Percentiles rank a stretch among this genome's conserved stretches.
These are phyloP conservation scores for Bradypus variegatus DNA, from an alignment of 2,797 vertebrate species.

Conservation along the genomic window DNA sequence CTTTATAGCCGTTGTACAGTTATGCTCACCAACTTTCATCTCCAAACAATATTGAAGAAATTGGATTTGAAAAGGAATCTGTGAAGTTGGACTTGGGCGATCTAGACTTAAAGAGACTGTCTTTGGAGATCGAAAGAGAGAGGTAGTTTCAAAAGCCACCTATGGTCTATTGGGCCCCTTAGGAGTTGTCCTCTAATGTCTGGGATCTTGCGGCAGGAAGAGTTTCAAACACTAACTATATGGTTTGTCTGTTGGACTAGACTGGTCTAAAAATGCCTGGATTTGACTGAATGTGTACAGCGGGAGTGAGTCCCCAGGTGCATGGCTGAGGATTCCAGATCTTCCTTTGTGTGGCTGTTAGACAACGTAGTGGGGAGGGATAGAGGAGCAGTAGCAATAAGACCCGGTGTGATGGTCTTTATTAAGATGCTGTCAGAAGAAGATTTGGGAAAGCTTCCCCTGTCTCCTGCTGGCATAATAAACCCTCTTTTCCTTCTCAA, in stretches of 20 bases:
- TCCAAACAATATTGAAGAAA: slow-evolving; percentile 74
- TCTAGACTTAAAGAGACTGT: slow-evolving; percentile 90
- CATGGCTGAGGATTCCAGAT: neutral
- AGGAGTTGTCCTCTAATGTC: neutral
- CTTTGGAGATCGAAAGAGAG: slow-evolving; percentile 93
- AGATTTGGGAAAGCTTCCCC: too few species aligned
- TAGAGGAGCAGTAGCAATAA: neutral
- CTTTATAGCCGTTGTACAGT: slow-evolving; percentile 71
- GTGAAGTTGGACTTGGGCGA: slow-evolving; percentile 85
- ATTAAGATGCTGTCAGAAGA: neutral
- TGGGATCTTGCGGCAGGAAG: neutral
- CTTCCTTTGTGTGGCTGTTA: neutral
- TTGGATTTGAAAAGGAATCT: slow-evolving; percentile 74
- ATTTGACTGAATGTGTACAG: neutral
- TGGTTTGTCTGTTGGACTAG: neutral
- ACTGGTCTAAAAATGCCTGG: neutral
- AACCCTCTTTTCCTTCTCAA: too few species aligned
- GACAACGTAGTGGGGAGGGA: neutral
- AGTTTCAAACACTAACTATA: neutral
- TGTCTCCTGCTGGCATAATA: too few species aligned
- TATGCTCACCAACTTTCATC: slow-evolving; percentile 72
- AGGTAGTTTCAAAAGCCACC: slow-evolving; percentile 71
- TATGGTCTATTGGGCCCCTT: neutral
- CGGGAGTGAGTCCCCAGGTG: neutral
- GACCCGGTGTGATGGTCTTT: neutral